A percentile compares a stretch with the other conserved stretches of the same genome.
These are phyloP conservation scores for Aphaenogaster ashmeadi DNA, from an alignment of 1,140 invertebrate genomes.

Conservation along the genomic window DNA sequence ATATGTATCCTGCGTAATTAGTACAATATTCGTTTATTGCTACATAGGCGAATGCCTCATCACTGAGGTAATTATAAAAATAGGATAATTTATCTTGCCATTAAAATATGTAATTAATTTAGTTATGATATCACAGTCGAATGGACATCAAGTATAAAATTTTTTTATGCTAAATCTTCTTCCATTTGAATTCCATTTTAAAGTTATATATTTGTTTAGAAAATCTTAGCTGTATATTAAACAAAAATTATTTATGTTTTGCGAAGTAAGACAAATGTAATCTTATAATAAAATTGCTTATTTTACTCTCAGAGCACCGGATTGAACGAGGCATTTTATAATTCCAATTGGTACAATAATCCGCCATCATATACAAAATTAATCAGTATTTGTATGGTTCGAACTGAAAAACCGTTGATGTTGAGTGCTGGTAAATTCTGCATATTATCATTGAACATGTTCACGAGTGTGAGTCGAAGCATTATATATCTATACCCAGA, in stretches of 20 bases:
- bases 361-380: constrained; percentile 8
- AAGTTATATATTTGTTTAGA: background rate
- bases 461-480: constrained; percentile 71
- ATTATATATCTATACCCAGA: background rate
- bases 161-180: background rate
- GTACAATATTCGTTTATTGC: constrained; percentile 57
- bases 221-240: background rate
- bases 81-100: background rate
- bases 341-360: constrained; percentile 53
- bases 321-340: constrained; percentile 58
- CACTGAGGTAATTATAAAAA: constrained; percentile 46
- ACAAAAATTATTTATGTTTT: background rate
- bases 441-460: constrained; percentile 70
- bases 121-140: background rate
- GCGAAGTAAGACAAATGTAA: background rate
- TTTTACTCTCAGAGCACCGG: constrained; percentile 21
- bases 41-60: constrained; percentile 64
- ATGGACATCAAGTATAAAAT: background rate
- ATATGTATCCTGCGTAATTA: background rate
- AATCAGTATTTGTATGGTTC: constrained; percentile 59
- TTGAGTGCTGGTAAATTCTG: constrained; percentile 77
- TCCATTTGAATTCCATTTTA: background rate
- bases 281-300: background rate
- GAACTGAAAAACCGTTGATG: constrained; percentile 65
- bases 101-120: background rate